phyloP scores from a whole-genome alignment of 2,797 vertebrate genomes.

The Pipistrellus nathusii region DNA sequence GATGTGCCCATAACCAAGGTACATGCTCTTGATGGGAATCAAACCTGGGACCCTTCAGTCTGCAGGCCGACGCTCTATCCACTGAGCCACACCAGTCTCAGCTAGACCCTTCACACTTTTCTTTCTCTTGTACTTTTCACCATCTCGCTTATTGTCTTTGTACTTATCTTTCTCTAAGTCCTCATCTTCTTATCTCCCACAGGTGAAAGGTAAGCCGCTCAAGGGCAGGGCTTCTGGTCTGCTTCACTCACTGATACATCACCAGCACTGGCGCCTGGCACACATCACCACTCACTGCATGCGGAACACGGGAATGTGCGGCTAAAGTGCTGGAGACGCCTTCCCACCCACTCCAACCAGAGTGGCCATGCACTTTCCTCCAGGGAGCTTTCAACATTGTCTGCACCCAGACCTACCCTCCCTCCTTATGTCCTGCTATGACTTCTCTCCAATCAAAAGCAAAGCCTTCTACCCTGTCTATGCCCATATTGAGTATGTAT shows the following conservation, averaged over 20 bases:
- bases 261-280: neutral
- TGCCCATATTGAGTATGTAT: neutral
- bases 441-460: neutral
- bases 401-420: fast-evolving
- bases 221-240: neutral
- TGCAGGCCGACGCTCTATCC: too few species aligned
- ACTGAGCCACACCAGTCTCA: too few species aligned
- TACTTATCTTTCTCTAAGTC: neutral
- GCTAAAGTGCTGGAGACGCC: neutral
- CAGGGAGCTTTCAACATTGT: neutral
- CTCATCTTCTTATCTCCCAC: neutral
- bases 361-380: neutral
- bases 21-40: too few species aligned
- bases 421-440: neutral
- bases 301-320: neutral
- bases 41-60: too few species aligned
- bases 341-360: too few species aligned
- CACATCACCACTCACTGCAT: fast-evolving
- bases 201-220: neutral
- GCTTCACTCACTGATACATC: neutral
- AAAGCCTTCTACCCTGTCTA: neutral
- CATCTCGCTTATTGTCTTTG: neutral
- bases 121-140: neutral
- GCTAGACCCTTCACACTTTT: neutral
- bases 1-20: too few species aligned